phyloP scores from a whole-genome alignment of 1,140 invertebrate genomes.

The Lerema accius region DNA sequence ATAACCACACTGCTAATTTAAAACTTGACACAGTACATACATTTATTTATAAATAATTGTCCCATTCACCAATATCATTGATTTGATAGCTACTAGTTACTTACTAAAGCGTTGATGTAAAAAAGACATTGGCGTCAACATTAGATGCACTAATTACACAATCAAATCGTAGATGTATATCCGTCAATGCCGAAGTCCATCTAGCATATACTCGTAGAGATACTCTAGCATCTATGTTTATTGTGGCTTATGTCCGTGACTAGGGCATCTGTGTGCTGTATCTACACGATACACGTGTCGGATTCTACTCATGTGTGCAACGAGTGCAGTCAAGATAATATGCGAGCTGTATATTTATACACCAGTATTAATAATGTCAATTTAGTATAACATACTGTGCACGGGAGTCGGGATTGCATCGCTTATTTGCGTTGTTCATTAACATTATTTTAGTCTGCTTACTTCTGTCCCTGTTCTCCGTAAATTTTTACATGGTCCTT shows the following conservation, averaged over 20 bases:
- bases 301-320: constrained; percentile 48
- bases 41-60: no score
- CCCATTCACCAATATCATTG: no score
- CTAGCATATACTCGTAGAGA: neutral
- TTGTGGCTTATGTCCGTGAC: constrained; percentile 38
- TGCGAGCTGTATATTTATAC: constrained; percentile 27
- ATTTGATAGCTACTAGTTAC: neutral
- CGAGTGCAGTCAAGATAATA: constrained; percentile 41
- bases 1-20: neutral
- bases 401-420: neutral
- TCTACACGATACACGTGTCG: constrained; percentile 65
- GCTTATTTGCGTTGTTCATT: neutral
- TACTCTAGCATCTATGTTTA: constrained; percentile 6
- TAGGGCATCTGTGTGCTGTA: constrained; percentile 49
- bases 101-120: no score
- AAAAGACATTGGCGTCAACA: no score
- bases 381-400: constrained; percentile 42
- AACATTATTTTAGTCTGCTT: neutral
- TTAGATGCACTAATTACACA: neutral
- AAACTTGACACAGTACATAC: neutral
- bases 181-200: constrained; percentile 10
- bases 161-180: neutral
- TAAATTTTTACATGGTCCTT: neutral
- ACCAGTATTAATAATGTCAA: constrained; percentile 41
- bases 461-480: neutral